Conservation (phyloP, 2,888 invertebrate species). For the Lissocephala sabroskyi region DNA sequence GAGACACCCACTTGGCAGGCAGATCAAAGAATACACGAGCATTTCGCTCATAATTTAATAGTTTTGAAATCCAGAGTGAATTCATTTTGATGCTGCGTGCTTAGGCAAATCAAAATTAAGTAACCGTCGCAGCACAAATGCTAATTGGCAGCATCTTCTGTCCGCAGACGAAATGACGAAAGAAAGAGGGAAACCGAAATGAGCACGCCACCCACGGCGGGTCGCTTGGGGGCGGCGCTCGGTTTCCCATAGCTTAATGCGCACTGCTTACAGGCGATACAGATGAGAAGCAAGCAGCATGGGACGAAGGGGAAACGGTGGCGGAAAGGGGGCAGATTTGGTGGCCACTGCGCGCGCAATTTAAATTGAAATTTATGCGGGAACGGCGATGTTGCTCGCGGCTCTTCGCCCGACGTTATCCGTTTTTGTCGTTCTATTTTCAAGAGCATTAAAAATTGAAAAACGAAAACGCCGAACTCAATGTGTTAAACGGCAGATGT, state of each 20-base stretch:
- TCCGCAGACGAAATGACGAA: no score
- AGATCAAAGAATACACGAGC: conserved; percentile 51
- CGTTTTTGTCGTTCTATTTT: neutral
- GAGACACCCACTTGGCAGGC: conserved; percentile 37
- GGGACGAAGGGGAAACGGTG: neutral
- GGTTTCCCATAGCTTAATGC: no score
- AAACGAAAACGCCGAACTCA: conserved; percentile 33
- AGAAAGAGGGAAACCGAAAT: no score
- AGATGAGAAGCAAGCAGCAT: no score
- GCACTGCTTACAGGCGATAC: no score
- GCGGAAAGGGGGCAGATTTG: conserved; percentile 2
- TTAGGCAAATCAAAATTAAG: conserved; percentile 56
- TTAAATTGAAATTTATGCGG: conserved; percentile 61
- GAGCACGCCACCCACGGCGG: conserved; percentile 46
- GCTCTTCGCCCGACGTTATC: conserved; percentile 1
- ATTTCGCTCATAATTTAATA: conserved; percentile 61
- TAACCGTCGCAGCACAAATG: conserved; percentile 29
- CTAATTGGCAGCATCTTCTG: conserved; percentile 61
- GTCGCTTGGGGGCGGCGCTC: conserved; percentile 3
- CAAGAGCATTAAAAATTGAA: conserved; percentile 2
- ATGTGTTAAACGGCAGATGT: conserved; percentile 69
- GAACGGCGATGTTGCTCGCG: no score
- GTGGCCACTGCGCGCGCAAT: conserved; percentile 59
- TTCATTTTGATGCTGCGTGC: conserved; percentile 50
- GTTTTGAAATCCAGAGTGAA: conserved; percentile 61